These are phyloP conservation scores for Ascidia mentula DNA, from an alignment of 23 tunicate genomes.

Conservation along the genomic window DNA sequence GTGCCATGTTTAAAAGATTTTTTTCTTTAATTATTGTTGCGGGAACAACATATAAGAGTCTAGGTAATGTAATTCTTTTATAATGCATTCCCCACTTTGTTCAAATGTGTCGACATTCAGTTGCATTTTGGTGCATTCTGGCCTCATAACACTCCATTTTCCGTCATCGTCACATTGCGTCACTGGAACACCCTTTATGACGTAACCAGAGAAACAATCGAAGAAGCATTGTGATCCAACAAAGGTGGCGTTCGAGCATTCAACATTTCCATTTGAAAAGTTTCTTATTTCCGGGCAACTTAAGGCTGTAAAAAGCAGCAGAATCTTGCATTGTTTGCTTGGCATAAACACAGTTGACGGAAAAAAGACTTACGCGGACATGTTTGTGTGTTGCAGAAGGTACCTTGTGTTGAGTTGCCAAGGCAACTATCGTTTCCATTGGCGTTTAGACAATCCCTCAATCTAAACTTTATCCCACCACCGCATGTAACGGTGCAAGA, in stretches of 20 bases:
- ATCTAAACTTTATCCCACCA: neutral
- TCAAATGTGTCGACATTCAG: neutral
- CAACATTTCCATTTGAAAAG: neutral
- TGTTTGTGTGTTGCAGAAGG: neutral
- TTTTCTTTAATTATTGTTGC: too few relatives aligned
- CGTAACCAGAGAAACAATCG: neutral
- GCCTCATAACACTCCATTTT: neutral
- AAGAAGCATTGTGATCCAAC: neutral
- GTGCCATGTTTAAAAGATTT: too few relatives aligned
- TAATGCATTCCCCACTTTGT: too few relatives aligned
- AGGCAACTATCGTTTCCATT: neutral
- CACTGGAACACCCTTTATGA: neutral
- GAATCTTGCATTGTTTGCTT: neutral
- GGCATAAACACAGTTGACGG: neutral
- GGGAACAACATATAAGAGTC: too few relatives aligned
- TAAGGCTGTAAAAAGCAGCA: neutral
- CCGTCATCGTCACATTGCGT: neutral
- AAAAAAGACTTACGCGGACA: conserved; percentile 23
- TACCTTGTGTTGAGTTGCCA: conserved; percentile 1
- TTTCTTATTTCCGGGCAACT: neutral
- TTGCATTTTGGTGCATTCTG: neutral
- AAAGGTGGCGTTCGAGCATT: neutral
- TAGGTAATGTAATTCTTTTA: too few relatives aligned
- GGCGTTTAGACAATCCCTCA: neutral
- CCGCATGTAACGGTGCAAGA: neutral